Conservation (phyloP, 2,888 invertebrate species). For the Cartodere bifasciata region DNA sequence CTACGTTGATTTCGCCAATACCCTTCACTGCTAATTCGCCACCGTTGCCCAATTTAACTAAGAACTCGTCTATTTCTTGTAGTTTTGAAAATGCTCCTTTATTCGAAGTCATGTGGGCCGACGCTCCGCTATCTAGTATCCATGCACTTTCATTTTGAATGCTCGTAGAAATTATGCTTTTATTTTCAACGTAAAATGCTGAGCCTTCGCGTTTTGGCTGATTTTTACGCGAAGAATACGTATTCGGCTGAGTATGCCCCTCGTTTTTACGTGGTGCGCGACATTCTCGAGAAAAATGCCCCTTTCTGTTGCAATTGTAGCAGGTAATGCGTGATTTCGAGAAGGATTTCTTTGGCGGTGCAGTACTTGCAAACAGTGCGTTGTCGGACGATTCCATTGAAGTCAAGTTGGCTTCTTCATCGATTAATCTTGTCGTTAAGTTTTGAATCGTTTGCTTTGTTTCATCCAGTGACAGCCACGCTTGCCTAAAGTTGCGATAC, state of each 20-base stretch:
- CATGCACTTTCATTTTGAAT: too few relatives aligned
- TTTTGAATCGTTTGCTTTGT: constrained; percentile 11
- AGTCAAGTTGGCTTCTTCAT: constrained; percentile 10
- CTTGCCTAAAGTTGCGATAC: constrained; percentile 7
- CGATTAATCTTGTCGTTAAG: constrained; percentile 11
- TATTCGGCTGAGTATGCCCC: too few relatives aligned
- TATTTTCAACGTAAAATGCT: neutral
- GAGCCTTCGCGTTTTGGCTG: neutral
- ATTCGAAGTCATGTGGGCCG: constrained; percentile 13
- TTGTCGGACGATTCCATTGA: constrained; percentile 5
- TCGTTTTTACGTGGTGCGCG: neutral
- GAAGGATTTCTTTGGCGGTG: too few relatives aligned
- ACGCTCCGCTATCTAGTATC: constrained; percentile 14
- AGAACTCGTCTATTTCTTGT: neutral
- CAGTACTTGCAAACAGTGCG: constrained; percentile 1
- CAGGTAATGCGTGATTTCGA: too few relatives aligned
- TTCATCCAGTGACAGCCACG: constrained; percentile 11
- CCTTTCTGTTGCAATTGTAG: constrained; percentile 5
- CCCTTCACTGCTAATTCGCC: neutral
- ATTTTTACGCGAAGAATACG: too few relatives aligned
- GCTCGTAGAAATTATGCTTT: constrained; percentile 3
- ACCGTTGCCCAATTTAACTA: neutral
- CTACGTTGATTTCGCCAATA: constrained; percentile 6
- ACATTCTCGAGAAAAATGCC: constrained; percentile 5
- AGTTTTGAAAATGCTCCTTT: constrained; percentile 5